Conservation (phyloP, 2,888 invertebrate species). For the Taphrorychus bicolor region DNA sequence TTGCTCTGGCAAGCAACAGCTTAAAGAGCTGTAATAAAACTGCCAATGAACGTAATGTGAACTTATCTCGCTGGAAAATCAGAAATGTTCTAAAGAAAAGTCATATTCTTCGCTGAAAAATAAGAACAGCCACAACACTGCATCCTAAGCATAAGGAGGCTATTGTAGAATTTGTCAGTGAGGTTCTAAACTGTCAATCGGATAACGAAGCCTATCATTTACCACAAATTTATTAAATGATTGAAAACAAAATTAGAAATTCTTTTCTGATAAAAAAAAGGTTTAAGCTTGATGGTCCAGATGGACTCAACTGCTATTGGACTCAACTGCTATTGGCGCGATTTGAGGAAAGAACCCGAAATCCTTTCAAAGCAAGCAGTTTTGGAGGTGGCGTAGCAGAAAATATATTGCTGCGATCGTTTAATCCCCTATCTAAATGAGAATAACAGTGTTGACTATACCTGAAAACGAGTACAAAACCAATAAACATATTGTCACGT, state of each 20-base stretch:
- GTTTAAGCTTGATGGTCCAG: background rate
- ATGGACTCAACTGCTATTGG: no score
- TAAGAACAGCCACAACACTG: background rate
- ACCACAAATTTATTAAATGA: no score
- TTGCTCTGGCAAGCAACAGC: background rate
- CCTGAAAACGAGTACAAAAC: no score
- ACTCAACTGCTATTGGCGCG: background rate
- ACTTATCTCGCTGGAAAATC: background rate
- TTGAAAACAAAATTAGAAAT: background rate
- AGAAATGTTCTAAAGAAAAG: background rate
- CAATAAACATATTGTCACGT: no score
- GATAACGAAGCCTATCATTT: no score
- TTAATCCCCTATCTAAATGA: background rate
- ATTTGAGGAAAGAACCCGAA: no score
- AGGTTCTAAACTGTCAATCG: background rate
- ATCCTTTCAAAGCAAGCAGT: background rate
- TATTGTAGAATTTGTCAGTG: background rate
- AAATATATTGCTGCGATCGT: background rate
- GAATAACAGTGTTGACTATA: no score
- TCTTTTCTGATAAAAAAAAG: no score
- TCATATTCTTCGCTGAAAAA: background rate
- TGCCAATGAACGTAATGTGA: background rate
- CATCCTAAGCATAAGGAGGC: background rate
- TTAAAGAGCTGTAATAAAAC: background rate
- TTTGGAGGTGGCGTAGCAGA: background rate